phyloP scores from a whole-genome alignment of 2,797 vertebrate genomes.

The Pagetopsis macropterus region DNA sequence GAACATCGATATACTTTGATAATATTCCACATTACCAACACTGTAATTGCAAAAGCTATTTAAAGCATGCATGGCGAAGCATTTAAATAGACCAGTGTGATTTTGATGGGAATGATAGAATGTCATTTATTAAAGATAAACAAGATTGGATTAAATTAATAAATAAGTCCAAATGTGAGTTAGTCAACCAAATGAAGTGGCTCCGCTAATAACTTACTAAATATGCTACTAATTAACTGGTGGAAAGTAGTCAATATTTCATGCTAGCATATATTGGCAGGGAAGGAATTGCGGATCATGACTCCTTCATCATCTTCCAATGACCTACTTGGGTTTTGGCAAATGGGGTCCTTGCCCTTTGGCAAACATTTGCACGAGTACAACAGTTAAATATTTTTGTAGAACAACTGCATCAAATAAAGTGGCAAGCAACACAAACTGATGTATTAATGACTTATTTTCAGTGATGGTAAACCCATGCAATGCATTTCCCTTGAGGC shows the following conservation, averaged over 20 bases:
- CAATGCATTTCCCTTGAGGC: conserved; percentile 15
- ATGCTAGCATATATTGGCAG: conserved; percentile 45
- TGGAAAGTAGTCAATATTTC: conserved; percentile 61
- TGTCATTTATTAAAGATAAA: conserved; percentile 37
- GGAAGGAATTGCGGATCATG: conserved; percentile 27
- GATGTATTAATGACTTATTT: conserved; percentile 65
- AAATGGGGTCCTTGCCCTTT: conserved; percentile 70
- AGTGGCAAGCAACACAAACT: conserved; percentile 49
- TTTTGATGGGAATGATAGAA: conserved; percentile 24
- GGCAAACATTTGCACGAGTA: conserved; percentile 72
- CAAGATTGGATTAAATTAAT: conserved; percentile 40
- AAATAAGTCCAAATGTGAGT: conserved; percentile 38
- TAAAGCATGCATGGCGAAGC: conserved; percentile 6
- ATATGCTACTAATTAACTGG: conserved; percentile 50
- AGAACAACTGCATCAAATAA: conserved; percentile 58
- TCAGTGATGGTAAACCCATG: conserved; percentile 49
- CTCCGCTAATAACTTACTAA: conserved; percentile 40
- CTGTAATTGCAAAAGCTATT: conserved; percentile 34
- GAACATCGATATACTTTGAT: conserved; percentile 17
- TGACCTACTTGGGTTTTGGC: conserved; percentile 81
- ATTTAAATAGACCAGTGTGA: conserved; percentile 2
- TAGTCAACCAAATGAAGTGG: conserved; percentile 34
- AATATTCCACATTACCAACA: conserved; percentile 23
- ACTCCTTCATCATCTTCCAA: conserved; percentile 64
- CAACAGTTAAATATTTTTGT: conserved; percentile 66